Base-by-base conservation (phyloP, 2,888 invertebrate species). In the Synanthedon vespiformis region DNA sequence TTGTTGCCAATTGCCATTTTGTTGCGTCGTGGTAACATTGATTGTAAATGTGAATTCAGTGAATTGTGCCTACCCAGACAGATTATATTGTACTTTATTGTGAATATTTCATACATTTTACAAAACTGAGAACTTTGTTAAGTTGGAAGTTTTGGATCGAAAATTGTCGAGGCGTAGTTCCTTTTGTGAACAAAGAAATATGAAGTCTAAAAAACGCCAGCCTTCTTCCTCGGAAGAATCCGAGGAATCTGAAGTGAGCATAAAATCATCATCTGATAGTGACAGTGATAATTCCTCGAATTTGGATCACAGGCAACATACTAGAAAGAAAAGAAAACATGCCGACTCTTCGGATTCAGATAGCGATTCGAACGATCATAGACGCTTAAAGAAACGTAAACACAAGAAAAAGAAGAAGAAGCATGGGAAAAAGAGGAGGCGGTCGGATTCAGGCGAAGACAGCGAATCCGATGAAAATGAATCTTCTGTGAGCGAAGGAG, bases 381-480 rank as follows among this genome's bases (percentile, higher is more conserved):
- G 77, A 55, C 80, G 81, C 16, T 63, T 73, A 4, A 88, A 87
- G 58, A 88, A 85, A 68, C 81, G 86, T 16, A 88, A 88, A 59
- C 88, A 88, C 54, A 88, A 88, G 72, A 88, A 88, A 61, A 88
- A 88, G 71, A 88, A 88, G 70, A 86, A 83, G 72, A 88, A 88
- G 62, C 88, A 88, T 55, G 68, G 65, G 13, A 88, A 88, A 65
- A 86, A 79, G 64, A 87, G 84, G 59, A 72, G 78, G 55, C 83
- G 80, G 40, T 72, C 77, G 1, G 72, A 67, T 53, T 83, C 85
- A 1, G 71, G 63, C 3, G 74, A 64, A 3, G 68, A 69, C 16
- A 76, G 73, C 55, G 70, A 63, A 8, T 79, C 81, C 2, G 72
- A 61, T 2, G 77, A 76, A 51, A 76, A 72, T 34, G 60, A 74